phyloP scores from a whole-genome alignment of 2,113 vertebrate genomes.

The Sakesphorus luctuosus region DNA sequence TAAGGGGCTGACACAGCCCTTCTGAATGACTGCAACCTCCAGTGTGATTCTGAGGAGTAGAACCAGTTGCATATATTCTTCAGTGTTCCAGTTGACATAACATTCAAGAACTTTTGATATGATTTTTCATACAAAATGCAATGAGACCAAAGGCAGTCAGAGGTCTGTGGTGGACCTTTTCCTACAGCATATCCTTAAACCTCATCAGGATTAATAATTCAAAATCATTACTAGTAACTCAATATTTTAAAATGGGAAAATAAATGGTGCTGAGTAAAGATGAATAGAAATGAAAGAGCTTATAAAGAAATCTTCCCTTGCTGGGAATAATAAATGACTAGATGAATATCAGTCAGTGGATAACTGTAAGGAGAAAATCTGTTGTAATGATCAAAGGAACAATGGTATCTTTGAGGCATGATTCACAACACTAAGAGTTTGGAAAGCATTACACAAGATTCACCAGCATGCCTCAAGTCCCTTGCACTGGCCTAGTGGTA shows the following conservation, averaged over 20 bases:
- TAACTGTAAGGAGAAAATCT: background rate
- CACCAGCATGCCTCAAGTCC: background rate
- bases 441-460: background rate
- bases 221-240: background rate
- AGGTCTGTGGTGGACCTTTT: background rate
- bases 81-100: background rate
- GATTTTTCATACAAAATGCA: background rate
- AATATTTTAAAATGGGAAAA: background rate
- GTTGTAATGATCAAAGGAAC: background rate
- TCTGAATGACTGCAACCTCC: background rate
- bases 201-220: background rate
- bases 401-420: background rate
- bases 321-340: background rate
- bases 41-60: background rate
- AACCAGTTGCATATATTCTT: background rate
- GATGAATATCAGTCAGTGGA: background rate
- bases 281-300: background rate
- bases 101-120: background rate
- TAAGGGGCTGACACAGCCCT: background rate
- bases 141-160: background rate
- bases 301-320: background rate
- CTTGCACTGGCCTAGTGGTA: background rate
- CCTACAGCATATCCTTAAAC: background rate
- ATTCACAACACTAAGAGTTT: background rate
- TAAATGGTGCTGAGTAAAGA: background rate